Percentiles rank a stretch among this genome's conserved stretches.
Conservation (phyloP, 2,888 invertebrate species). For the Onchidella celtica region DNA sequence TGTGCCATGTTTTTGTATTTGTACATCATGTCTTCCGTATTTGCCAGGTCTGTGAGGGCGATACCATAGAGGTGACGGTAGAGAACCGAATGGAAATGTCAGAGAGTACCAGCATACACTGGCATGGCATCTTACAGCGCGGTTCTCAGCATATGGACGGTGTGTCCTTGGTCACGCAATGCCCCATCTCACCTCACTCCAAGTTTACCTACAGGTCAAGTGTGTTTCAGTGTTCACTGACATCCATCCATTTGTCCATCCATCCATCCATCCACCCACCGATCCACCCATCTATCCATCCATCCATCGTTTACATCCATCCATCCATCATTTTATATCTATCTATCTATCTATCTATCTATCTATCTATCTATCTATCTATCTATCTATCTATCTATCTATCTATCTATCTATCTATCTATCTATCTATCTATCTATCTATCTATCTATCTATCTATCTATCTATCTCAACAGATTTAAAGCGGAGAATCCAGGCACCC, state of each 20-base stretch:
- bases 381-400: not conserved
- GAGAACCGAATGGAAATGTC: conserved; percentile 87
- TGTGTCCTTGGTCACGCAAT: conserved; percentile 68
- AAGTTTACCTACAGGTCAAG: conserved; percentile 70
- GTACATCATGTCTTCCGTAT: too few relatives aligned
- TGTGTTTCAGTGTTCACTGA: too few relatives aligned
- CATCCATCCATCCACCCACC: too few relatives aligned
- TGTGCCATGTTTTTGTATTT: too few relatives aligned
- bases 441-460: not conserved
- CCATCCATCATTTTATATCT: too few relatives aligned
- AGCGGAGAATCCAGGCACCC: conserved; percentile 70
- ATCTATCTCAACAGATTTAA: conserved; percentile 71
- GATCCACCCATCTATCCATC: too few relatives aligned
- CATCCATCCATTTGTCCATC: too few relatives aligned
- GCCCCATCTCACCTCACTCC: conserved; percentile 62
- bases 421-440: not conserved
- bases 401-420: conserved; percentile 13
- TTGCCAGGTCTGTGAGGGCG: conserved; percentile 89
- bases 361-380: conserved; percentile 7
- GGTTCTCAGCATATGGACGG: conserved; percentile 71
- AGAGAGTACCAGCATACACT: conserved; percentile 93
- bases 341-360: conserved; percentile 4
- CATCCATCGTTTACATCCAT: too few relatives aligned
- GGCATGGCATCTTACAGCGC: conserved; percentile 86
- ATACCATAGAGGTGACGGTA: conserved; percentile 90